Conservation (phyloP, 2,888 invertebrate species). For the Ommatoiulus sabulosus region DNA sequence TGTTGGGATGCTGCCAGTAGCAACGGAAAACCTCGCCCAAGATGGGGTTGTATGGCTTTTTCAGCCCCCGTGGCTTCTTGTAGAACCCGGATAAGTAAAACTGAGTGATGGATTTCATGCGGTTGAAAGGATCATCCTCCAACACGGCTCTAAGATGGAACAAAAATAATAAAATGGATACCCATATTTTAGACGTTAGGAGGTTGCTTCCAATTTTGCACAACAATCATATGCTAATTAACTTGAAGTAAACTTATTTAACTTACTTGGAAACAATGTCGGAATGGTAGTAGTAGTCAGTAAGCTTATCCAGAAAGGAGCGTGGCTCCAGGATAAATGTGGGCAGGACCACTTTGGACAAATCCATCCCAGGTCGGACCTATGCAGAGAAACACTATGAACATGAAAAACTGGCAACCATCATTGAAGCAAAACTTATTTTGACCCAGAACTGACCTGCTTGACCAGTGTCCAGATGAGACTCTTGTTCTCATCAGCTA, state of each 20-base stretch:
- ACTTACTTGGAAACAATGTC: conserved; percentile 85
- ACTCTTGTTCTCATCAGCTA: conserved; percentile 94
- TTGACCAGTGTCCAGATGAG: conserved; percentile 94
- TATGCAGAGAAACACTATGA: conserved; percentile 60
- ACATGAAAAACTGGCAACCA: not conserved
- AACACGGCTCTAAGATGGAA: conserved; percentile 77
- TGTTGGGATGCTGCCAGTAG: conserved; percentile 83
- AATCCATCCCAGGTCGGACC: conserved; percentile 95
- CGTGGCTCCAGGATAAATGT: conserved; percentile 94
- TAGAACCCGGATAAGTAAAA: conserved; percentile 96
- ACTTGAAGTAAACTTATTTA: not conserved
- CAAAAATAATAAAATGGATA: not conserved
- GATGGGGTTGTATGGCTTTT: conserved; percentile 96
- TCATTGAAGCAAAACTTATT: not conserved
- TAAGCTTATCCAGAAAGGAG: conserved; percentile 91
- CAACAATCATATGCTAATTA: too few species aligned
- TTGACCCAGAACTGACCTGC: conserved; percentile 72
- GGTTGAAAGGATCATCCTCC: conserved; percentile 87
- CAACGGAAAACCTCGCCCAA: conserved; percentile 93
- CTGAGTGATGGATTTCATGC: conserved; percentile 88
- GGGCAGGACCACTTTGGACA: conserved; percentile 91
- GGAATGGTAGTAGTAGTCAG: conserved; percentile 94
- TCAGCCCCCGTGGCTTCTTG: conserved; percentile 93
- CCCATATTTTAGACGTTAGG: not conserved
- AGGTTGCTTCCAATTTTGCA: not conserved